Conservation (phyloP, 2,797 vertebrate species). For the Lepus townsendii region DNA sequence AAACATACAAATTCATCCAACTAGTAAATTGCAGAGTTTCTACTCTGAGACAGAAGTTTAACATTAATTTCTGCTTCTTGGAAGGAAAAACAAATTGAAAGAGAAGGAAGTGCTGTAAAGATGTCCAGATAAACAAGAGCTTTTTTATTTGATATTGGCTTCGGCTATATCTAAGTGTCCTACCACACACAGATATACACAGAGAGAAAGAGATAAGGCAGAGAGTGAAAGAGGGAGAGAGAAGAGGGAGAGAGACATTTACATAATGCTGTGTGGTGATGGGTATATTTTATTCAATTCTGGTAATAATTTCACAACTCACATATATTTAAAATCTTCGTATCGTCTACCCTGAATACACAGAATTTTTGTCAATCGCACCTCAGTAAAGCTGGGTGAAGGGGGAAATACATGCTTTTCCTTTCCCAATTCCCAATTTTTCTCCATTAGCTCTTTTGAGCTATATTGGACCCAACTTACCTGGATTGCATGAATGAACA, state of each 20-base stretch:
- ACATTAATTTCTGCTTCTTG: background rate
- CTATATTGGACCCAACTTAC: background rate
- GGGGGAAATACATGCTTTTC: background rate
- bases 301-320: background rate
- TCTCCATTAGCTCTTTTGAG: background rate
- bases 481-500: background rate
- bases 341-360: background rate
- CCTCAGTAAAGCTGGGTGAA: background rate
- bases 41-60: background rate
- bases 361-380: background rate
- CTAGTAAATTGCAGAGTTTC: background rate
- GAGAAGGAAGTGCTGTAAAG: background rate
- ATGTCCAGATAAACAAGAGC: background rate
- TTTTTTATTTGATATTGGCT: background rate
- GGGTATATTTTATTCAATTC: background rate
- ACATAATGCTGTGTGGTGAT: background rate
- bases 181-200: background rate
- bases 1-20: background rate
- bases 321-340: background rate
- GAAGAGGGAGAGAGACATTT: no score
- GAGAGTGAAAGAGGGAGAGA: no score
- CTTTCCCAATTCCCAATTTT: background rate
- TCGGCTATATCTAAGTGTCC: background rate
- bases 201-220: no score
- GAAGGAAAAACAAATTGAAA: background rate